These are phyloP conservation scores for Dascyllus trimaculatus DNA, from an alignment of 2,113 vertebrate species.

Conservation along the genomic window DNA sequence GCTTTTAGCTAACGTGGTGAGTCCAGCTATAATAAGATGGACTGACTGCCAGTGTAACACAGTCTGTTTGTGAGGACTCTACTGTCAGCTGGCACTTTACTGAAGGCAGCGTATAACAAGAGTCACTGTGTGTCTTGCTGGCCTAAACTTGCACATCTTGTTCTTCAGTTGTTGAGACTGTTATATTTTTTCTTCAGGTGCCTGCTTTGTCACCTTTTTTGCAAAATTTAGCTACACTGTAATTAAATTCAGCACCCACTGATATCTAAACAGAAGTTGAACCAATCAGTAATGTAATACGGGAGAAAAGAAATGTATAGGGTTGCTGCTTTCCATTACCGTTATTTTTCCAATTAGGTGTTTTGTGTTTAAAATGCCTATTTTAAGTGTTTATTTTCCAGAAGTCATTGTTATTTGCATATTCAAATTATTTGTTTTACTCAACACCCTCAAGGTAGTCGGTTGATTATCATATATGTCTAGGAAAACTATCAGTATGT, in stretches of 20 bases:
- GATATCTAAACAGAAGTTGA: neutral
- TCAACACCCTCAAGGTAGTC: too few species aligned
- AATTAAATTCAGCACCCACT: too few species aligned
- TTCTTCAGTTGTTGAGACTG: neutral
- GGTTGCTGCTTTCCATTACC: neutral
- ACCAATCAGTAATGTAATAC: neutral
- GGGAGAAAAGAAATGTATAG: neutral
- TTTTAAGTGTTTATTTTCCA: too few species aligned
- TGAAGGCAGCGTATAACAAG: constrained; percentile 13
- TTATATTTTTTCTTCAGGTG: neutral
- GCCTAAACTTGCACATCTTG: neutral
- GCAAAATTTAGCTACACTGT: too few species aligned
- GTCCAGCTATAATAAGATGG: constrained; percentile 74
- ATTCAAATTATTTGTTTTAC: too few species aligned
- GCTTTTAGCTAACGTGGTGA: constrained; percentile 69
- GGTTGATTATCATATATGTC: too few species aligned
- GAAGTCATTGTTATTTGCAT: too few species aligned
- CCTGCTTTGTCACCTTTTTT: neutral
- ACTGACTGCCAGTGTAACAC: constrained; percentile 47
- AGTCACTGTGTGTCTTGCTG: neutral
- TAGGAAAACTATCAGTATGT: too few species aligned
- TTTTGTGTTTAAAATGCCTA: too few species aligned
- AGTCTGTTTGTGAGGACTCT: constrained; percentile 41
- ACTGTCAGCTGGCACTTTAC: constrained; percentile 47
- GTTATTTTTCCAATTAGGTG: neutral